These are phyloP conservation scores for Clarias laeviceps DNA, from an alignment of 2,797 vertebrate species.

Conservation along the genomic window DNA sequence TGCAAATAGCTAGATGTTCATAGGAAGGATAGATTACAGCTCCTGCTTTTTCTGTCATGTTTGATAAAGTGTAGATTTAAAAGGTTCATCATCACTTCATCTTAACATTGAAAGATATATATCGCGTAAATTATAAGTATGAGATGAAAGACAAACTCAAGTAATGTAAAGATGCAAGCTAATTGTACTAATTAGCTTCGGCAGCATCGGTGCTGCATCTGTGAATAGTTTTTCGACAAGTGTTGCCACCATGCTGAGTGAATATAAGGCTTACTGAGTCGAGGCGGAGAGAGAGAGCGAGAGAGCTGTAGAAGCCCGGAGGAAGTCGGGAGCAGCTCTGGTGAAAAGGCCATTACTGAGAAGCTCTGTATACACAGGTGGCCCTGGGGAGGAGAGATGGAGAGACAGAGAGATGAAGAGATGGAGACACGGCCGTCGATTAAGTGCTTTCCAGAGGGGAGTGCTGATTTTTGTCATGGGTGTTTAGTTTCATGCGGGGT, in stretches of 20 bases:
- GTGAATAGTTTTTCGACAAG: background rate
- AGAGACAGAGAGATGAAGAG: background rate
- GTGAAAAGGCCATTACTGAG: constrained; percentile 31
- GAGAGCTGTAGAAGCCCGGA: background rate
- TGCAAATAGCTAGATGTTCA: background rate
- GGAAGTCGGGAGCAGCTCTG: background rate
- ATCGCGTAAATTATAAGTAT: background rate
- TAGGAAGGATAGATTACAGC: background rate
- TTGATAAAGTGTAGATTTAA: background rate
- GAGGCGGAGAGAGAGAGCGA: background rate
- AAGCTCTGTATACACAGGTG: constrained; percentile 13
- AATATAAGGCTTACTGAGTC: constrained; percentile 4
- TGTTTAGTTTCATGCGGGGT: constrained; percentile 38
- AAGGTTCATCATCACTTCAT: background rate
- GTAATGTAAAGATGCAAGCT: background rate
- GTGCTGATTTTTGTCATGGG: constrained; percentile 46
- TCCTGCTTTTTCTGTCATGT: background rate
- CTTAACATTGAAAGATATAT: background rate
- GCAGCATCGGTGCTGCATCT: constrained; percentile 11
- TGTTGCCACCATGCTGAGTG: background rate
- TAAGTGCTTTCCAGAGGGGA: constrained; percentile 53
- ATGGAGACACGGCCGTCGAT: constrained; percentile 29
- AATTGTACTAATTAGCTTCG: too few relatives aligned
- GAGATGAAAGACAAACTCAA: background rate
- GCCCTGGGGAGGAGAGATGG: background rate